Evolutionary conservation across 2,888 invertebrate genomes (phyloP), one percentile per base, ranked within the genome.

Genomic region (Caenorhabditis panamensis): DNA sequence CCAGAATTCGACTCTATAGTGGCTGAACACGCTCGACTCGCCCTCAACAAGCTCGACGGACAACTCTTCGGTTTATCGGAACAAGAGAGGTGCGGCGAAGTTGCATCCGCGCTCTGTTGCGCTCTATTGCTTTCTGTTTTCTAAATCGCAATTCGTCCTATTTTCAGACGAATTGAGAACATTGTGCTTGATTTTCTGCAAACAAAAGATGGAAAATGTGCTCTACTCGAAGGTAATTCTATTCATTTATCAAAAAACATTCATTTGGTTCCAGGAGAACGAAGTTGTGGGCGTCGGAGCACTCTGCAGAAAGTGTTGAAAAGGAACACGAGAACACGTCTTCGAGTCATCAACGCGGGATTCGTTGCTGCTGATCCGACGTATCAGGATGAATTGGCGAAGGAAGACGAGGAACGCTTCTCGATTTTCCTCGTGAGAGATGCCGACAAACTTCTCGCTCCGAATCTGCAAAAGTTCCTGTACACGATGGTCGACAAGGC

Each of bases 401-500:
- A 49, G 24, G 81, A 81, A 68, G 59, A 62, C 4, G 76, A 81
- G 8, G 63, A 61, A 5, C 67, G 62, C 8, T 68, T 44, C 24
- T 62, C 72, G 0, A 53, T 81, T 1, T 81, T 81, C 24, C 44
- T 81, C 20, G 51, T 81, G 54, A 63, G 81, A 6, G 81, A 81
- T 18, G 71, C 81, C 9, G 81, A 77, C 24, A 73, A 76, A 20
- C 54, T 81, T 3, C 20, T 77, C n/a, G 67, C 77, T 8, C 64
- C 72, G 20, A 76, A 67, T 26, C 81, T 77, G 31, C 76, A 81
- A 24, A 73, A 81, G 66, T 77, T 77, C 31, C 44, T 81, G 24
- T 81, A 81, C 58, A 81, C 81, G 16, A 68, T 81, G 72, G 63
- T 67, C 41, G 81, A 81, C 37, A 81, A 77, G 20, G 77, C 81